A percentile compares a stretch with the other conserved stretches of the same genome.
phyloP scores from a whole-genome alignment of 2,113 vertebrate genomes.

The Otolemur garnettii region DNA sequence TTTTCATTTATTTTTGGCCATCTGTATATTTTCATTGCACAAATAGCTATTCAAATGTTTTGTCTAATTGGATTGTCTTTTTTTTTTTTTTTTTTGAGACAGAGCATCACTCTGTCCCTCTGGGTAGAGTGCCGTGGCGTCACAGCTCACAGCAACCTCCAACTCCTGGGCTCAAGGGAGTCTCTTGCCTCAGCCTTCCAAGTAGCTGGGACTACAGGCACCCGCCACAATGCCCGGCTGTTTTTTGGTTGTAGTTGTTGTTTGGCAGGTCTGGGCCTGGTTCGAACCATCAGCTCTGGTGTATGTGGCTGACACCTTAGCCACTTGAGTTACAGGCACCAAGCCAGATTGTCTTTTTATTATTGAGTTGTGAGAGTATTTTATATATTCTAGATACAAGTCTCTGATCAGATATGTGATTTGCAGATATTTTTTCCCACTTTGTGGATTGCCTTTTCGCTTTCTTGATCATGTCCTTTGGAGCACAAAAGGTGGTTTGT shows the following conservation, averaged over 20 bases:
- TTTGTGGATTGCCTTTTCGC: neutral
- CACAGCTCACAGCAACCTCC: no score
- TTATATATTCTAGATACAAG: neutral
- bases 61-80: neutral
- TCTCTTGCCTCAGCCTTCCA: no score
- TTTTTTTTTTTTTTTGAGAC: neutral
- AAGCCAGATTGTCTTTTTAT: neutral
- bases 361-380: neutral
- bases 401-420: neutral
- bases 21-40: neutral
- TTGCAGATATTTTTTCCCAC: neutral
- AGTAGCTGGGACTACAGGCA: no score
- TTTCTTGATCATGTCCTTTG: neutral
- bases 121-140: no score
- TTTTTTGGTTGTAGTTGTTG: no score
- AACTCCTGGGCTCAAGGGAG: no score
- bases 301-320: no score
- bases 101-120: no score
- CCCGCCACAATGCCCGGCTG: no score
- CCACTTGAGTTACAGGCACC: no score
- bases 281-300: no score
- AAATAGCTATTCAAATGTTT: neutral
- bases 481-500: neutral
- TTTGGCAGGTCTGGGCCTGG: no score
- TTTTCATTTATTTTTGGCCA: neutral